A percentile compares a stretch with the other conserved stretches of the same genome.
Evolutionary conservation across 1,140 invertebrate genomes (phyloP).

Genomic region (Chrysoperla carnea): DNA sequence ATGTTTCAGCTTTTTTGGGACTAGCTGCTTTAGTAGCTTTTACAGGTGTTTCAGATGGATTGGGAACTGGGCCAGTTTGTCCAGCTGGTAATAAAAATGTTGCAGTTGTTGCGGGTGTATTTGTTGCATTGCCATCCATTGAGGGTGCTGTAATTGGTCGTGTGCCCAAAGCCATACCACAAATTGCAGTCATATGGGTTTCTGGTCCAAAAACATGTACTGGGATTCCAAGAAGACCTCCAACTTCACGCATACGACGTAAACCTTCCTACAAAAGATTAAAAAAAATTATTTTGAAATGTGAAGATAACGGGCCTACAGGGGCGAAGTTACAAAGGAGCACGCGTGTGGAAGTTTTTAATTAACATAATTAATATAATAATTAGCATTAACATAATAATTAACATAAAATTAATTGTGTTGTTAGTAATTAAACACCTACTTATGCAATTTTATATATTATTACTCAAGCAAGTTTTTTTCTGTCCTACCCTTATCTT

Average conservation of each 20-base stretch:
- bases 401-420: too few relatives aligned
- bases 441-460: too few relatives aligned
- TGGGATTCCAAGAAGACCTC: conserved; percentile 54
- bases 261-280: conserved; percentile 14
- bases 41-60: background rate
- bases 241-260: conserved; percentile 76
- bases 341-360: too few relatives aligned
- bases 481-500: too few relatives aligned
- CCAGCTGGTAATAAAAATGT: conserved; percentile 85
- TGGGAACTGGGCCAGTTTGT: conserved; percentile 19
- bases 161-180: conserved; percentile 91
- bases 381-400: too few relatives aligned
- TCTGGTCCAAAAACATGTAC: conserved; percentile 96
- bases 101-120: conserved; percentile 55
- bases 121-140: conserved; percentile 23
- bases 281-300: too few relatives aligned
- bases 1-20: conserved; percentile 2
- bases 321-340: too few relatives aligned
- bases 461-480: too few relatives aligned
- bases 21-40: background rate
- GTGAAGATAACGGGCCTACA: too few relatives aligned
- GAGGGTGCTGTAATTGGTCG: conserved; percentile 53
- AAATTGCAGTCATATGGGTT: conserved; percentile 98
- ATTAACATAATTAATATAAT: too few relatives aligned
- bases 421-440: too few relatives aligned